These are phyloP conservation scores for Rhea pennata DNA, from an alignment of 2,113 vertebrate genomes.

Conservation along the genomic window DNA sequence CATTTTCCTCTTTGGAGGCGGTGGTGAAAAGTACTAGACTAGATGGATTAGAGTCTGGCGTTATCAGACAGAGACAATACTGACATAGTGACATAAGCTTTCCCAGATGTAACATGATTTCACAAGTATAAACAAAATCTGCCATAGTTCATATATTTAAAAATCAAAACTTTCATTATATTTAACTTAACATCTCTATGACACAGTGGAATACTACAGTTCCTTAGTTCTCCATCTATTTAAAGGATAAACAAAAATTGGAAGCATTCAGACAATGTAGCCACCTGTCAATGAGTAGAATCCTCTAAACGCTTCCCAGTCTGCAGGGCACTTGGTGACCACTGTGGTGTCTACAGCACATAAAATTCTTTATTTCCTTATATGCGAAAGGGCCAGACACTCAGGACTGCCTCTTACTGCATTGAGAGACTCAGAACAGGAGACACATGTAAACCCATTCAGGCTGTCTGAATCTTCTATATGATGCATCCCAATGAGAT, in stretches of 20 bases:
- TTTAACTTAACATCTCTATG: background rate
- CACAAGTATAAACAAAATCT: background rate
- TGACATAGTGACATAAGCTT: background rate
- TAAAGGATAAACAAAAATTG: background rate
- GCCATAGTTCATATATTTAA: fast-evolving
- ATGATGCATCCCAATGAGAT: background rate
- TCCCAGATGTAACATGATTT: background rate
- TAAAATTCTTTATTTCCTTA: background rate
- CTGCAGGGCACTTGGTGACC: background rate
- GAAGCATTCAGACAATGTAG: background rate
- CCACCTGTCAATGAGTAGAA: background rate
- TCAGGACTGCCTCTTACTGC: background rate
- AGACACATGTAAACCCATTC: background rate
- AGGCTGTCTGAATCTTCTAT: background rate
- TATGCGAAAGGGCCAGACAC: background rate
- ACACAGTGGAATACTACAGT: background rate
- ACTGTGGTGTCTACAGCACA: fast-evolving
- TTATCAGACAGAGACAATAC: background rate
- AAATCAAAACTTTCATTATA: background rate
- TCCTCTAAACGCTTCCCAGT: background rate
- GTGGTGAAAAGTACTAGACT: background rate
- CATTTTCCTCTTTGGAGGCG: background rate
- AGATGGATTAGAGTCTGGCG: background rate
- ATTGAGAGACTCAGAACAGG: background rate
- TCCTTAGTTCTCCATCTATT: background rate